A percentile compares a stretch with the other conserved stretches of the same genome.
Evolutionary conservation across 1,140 invertebrate species (phyloP).

Genomic region (Cheumatopsyche charites): DNA sequence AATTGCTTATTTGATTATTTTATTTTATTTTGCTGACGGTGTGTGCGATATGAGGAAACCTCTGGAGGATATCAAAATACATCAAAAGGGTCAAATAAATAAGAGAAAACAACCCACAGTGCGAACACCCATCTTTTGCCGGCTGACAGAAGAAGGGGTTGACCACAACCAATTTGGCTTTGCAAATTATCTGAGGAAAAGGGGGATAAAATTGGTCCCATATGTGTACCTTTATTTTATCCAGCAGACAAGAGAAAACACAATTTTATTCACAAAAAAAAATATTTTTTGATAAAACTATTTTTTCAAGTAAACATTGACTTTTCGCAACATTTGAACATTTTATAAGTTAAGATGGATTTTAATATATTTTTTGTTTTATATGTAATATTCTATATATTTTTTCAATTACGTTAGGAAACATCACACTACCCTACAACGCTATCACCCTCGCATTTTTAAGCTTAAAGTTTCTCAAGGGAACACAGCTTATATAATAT

Average conservation of each 20-base stretch:
- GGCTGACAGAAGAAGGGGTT: constrained; percentile 43
- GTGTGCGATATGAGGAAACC: constrained; percentile 18
- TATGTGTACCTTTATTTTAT: constrained; percentile 46
- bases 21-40: not conserved
- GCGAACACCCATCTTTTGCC: constrained; percentile 36
- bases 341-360: too few relatives aligned
- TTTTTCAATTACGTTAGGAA: constrained; percentile 5
- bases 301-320: too few relatives aligned
- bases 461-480: constrained; percentile 35
- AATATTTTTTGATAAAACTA: not conserved
- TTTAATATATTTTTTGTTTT: not conserved
- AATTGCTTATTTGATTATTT: not conserved
- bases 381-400: not conserved
- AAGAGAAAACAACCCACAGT: constrained; percentile 35
- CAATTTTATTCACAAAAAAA: not conserved
- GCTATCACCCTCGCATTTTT: constrained; percentile 26
- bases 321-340: too few relatives aligned
- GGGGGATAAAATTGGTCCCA: constrained; percentile 49
- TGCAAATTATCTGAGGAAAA: constrained; percentile 47
- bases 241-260: not conserved
- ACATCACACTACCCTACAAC: not conserved
- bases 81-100: constrained; percentile 47
- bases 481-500: constrained; percentile 34
- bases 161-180: constrained; percentile 48
- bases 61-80: constrained; percentile 43